Conservation (phyloP, 2,888 invertebrate genomes). For the Leptinotarsa peninsularis region DNA sequence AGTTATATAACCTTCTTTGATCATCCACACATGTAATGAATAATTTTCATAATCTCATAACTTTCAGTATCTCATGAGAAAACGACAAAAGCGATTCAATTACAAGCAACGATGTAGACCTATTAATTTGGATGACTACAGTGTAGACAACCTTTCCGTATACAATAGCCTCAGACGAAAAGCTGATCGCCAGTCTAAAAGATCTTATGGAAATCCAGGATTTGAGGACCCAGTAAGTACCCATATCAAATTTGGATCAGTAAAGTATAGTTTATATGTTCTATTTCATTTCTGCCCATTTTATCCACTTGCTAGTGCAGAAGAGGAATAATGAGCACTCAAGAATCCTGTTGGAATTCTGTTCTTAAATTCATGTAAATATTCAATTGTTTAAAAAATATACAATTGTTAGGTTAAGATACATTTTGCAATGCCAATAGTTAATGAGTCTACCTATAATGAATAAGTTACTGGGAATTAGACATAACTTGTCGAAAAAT, state of each 20-base stretch:
- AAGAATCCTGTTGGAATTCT: too few relatives aligned
- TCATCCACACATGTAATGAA: not conserved
- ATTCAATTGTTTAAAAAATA: too few relatives aligned
- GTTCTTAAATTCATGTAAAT: too few relatives aligned
- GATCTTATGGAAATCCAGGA: slow-evolving; percentile 91
- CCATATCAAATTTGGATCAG: slow-evolving; percentile 1
- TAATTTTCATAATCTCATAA: not conserved
- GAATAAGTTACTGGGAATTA: too few relatives aligned
- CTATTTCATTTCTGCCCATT: too few relatives aligned
- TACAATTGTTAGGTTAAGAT: too few relatives aligned
- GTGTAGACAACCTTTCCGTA: slow-evolving; percentile 89
- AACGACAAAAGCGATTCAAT: slow-evolving; percentile 82
- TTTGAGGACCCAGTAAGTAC: slow-evolving; percentile 85
- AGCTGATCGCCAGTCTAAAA: slow-evolving; percentile 82
- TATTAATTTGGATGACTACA: slow-evolving; percentile 89
- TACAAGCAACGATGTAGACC: slow-evolving; percentile 90
- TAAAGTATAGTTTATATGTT: too few relatives aligned
- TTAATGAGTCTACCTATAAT: too few relatives aligned
- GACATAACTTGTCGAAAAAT: too few relatives aligned
- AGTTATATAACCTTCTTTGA: not conserved
- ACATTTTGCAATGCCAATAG: too few relatives aligned
- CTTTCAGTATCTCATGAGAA: slow-evolving; percentile 80
- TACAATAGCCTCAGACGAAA: slow-evolving; percentile 83
- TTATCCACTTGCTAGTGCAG: too few relatives aligned
- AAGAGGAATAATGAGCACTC: too few relatives aligned